Evolutionary conservation across 2,888 invertebrate species (phyloP), one percentile per base, ranked within the genome.

Genomic region (Lycophotia porphyrea): DNA sequence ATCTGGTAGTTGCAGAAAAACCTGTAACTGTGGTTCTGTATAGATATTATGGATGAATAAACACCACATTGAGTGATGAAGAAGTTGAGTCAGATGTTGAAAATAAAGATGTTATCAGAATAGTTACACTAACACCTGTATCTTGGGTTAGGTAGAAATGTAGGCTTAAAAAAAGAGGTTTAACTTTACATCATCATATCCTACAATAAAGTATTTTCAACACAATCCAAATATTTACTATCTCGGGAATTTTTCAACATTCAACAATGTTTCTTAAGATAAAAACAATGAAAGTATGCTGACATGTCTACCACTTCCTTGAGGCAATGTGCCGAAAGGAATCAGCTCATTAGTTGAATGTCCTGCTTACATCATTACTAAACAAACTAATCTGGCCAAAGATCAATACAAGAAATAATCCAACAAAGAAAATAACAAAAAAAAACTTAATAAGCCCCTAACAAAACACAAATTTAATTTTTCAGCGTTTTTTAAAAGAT

Each of bases 401-500:
- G 52, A 67, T 64, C 27, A 27, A n/a, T 44, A 44, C 24, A 47
- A 60, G 24, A 76, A 31, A 55, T 27, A 65, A 52, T 9, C 15
- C 31, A 36, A 49, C 27, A 69, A 78, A 67, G 1, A 67, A 58
- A 69, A 63, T 49, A 44, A 55, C 31, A 63, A 55, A 73, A 81
- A 65, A 69, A 65, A 80, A 39, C 58, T 64, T 66, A 61, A 63
- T 68, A 86, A 76, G 65, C 76, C n/a, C 52, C 27, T n/a, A 71
- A 71, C 69, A 49, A 67, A 81, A 70, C 58, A 52, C 58, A 58
- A 77, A 73, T 78, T 71, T 73, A 58, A 78, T 77, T 73, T 71
- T 78, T 70, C 61, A 31, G 52, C 61, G 27, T 66, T 73, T 80
- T 87, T 61, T 79, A 85, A 81, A 78, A 74, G 47, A 76, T 79